Base-by-base conservation (phyloP, 2,113 vertebrate genomes). In the Garra rufa region DNA sequence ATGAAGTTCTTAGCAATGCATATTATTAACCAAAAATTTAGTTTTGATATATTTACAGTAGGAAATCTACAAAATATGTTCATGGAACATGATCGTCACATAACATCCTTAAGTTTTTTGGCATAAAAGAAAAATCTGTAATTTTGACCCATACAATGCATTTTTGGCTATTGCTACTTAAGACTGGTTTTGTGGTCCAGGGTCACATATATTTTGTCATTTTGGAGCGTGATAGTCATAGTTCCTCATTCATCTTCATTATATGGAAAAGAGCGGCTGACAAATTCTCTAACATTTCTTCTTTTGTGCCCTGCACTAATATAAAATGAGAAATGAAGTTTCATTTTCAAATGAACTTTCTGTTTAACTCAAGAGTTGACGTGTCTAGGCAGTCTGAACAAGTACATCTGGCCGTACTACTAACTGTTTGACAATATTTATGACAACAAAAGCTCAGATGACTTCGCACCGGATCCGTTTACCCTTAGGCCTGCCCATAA, bases 361-460 rank as follows among this genome's bases (percentile, higher is more conserved):
- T n/a, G 1, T 63, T 28, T 28, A 65, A 30, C 61, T 65, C 21
- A 0, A 30, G 28, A 65, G 24, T 6, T 63, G 61, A 63, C 11
- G 0, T 14, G 61, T 4, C 15, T 4, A 34, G 63, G 17, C 28
- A 71, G 38, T 38, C 5, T 19, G 2, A 69, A 41, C 50, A 57
- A 38, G 21, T 41, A 43, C 30, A 59, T 77, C 30, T 43, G 14
- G 9, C 0, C 34, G 19, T 11, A 75, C 14, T 50, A 28, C 14
- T 17, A 77, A 77, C 38, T 10, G 52, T 61, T 61, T 43, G 21
- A 61, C 2, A 15, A 41, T 78, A 78, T 61, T 61, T 15, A 78
- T 78, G 41, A 43, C 21, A 59, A 15, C 17, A 26, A 61, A 24
- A 61, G 76, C 76, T 78, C 76, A 44, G 76, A 13, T 78, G 76